phyloP scores from a whole-genome alignment of 2,888 invertebrate genomes.

The Cryptocephalus moraei region DNA sequence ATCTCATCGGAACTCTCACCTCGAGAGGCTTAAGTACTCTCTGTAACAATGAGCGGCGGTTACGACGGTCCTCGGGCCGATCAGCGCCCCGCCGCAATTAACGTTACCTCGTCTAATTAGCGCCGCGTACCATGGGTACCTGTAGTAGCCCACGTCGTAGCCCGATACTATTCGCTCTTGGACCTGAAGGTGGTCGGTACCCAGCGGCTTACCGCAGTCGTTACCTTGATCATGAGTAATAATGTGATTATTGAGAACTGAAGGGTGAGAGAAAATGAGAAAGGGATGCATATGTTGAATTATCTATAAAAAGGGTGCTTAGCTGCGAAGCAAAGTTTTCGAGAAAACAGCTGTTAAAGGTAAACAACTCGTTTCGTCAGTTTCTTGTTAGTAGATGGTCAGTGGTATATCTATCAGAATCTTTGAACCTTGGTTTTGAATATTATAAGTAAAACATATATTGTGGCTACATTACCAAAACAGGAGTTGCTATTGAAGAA shows the following conservation, averaged over 20 bases:
- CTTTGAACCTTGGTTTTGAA: too few relatives aligned
- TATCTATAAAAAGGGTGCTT: too few relatives aligned
- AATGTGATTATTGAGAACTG: background rate
- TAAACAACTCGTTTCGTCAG: too few relatives aligned
- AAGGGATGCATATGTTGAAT: too few relatives aligned
- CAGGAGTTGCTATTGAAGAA: too few relatives aligned
- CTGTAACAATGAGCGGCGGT: constrained; percentile 37
- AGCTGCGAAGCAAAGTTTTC: too few relatives aligned
- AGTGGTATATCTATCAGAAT: too few relatives aligned
- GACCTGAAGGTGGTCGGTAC: constrained; percentile 14
- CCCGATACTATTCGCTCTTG: constrained; percentile 32
- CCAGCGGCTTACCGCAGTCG: constrained; percentile 25
- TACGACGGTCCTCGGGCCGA: constrained; percentile 28
- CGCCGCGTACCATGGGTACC: constrained; percentile 35
- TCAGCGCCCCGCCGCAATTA: constrained; percentile 32
- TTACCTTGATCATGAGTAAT: constrained; percentile 5
- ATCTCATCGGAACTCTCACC: constrained; percentile 4
- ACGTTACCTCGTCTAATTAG: constrained; percentile 22
- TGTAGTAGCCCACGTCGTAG: constrained; percentile 33
- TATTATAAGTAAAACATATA: too few relatives aligned
- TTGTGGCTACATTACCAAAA: too few relatives aligned
- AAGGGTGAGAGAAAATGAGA: too few relatives aligned
- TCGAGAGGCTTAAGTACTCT: constrained; percentile 17
- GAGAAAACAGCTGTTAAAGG: too few relatives aligned
- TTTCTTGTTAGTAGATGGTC: too few relatives aligned